Evolutionary conservation across 2,113 vertebrate genomes (phyloP).

Genomic region (Dasypus novemcinctus): DNA sequence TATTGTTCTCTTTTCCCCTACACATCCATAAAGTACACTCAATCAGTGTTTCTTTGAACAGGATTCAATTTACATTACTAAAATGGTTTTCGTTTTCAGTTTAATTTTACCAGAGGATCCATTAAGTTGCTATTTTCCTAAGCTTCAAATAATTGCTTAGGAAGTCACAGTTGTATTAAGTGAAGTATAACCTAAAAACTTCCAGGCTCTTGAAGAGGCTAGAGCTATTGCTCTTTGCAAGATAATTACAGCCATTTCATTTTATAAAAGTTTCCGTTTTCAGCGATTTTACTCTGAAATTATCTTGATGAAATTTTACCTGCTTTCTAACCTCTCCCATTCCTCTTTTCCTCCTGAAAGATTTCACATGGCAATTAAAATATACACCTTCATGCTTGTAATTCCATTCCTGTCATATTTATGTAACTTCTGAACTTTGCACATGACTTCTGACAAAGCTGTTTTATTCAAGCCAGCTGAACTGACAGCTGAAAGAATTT

Average conservation of each 20-base stretch:
- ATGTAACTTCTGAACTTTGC: constrained; percentile 15
- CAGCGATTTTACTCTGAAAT: background rate
- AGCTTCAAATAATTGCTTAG: background rate
- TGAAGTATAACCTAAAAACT: background rate
- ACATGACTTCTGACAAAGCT: background rate
- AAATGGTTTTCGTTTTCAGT: background rate
- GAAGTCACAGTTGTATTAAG: background rate
- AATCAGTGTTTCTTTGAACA: background rate
- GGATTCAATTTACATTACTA: background rate
- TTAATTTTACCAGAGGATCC: background rate
- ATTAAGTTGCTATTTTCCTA: background rate
- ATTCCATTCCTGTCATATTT: background rate
- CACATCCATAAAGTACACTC: background rate
- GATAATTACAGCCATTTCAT: background rate
- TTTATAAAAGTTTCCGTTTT: background rate
- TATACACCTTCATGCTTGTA: background rate
- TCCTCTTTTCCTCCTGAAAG: background rate
- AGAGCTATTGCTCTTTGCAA: background rate
- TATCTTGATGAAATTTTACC: background rate
- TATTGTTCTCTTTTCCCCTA: background rate
- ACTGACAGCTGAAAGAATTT: background rate
- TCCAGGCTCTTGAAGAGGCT: background rate
- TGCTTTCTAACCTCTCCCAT: background rate
- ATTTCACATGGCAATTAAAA: background rate
- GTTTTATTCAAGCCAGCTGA: background rate